Base-by-base conservation (phyloP, 1,140 invertebrate genomes). In the Andricus grossulariae region DNA sequence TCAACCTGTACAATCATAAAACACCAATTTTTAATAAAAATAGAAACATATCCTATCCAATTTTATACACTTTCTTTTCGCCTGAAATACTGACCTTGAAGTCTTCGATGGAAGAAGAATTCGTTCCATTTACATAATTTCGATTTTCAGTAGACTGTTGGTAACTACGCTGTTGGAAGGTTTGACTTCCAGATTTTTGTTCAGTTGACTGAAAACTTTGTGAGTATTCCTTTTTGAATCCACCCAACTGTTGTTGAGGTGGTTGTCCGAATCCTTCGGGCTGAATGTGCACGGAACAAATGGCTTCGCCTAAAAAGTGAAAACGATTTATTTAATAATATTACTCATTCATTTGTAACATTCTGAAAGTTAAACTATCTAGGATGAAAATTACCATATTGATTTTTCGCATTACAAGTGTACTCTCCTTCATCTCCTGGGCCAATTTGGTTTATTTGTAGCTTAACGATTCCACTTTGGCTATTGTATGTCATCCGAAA, bases 351-450 rank as follows among this genome's bases (percentile, higher is more conserved):
- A 52, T 72, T 21, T 6, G 3, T 2, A 45, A 50, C 15, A 73
- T 15, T 21, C 7, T 73, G 49, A 10, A 50, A 50, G 8, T 45
- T 11, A 75, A 71, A 66, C 18, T 45, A 57, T 57, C 13, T 2
- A 21, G 21, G 1, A 57, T 25, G 19, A 57, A 57, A 25, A 60
- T 76, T 51, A 76, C 91, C 98, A 84, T 96, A 97, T 86, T 97
- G 95, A 90, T 99, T 99, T 76, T 95, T 94, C 12, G 98, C 97
- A 74, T 95, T 97, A 90, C 98, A 98, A 2, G 97, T 98, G 90
- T 99, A 99, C 91, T 99, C 97, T 77, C 98, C 98, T 89, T 98
- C 97, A 90, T 99, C 98, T 50, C 97, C 97, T 32, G 97, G 96
- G 73, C 96, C 96, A 77, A 98, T 97, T 85, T 96, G 94, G 88